A percentile compares a stretch with the other conserved stretches of the same genome.
Evolutionary conservation across 2,113 vertebrate genomes (phyloP).

Genomic region (Anoura caudifer): DNA sequence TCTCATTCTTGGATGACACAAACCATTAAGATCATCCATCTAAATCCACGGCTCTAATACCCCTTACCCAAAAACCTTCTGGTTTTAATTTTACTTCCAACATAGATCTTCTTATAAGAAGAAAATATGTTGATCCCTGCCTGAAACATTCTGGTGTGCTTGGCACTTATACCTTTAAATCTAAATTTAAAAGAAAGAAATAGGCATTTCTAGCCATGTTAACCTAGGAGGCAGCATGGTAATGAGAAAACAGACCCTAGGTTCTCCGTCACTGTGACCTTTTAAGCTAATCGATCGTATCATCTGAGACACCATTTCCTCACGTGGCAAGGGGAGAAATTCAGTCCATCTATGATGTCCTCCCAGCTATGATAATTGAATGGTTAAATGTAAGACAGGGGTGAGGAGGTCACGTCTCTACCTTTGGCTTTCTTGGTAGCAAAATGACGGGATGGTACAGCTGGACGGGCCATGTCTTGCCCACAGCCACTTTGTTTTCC

Average conservation of each 20-base stretch:
- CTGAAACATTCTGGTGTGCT: constrained; percentile 16
- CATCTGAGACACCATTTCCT: not conserved
- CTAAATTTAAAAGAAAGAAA: constrained; percentile 43
- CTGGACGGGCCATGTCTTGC: not conserved
- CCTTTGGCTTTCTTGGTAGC: constrained; percentile 94
- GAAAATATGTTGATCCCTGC: constrained; percentile 2
- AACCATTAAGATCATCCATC: constrained; percentile 75
- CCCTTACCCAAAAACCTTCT: constrained; percentile 50
- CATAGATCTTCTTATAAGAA: constrained; percentile 24
- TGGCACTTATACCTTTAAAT: constrained; percentile 29
- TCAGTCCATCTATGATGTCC: not conserved
- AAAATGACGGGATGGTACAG: constrained; percentile 80
- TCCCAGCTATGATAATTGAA: not conserved
- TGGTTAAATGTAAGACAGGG: not conserved
- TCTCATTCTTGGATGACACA: constrained; percentile 71
- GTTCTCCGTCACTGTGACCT: not conserved
- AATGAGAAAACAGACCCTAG: constrained; percentile 8
- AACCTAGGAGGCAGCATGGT: not conserved
- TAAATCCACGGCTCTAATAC: constrained; percentile 44
- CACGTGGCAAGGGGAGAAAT: not conserved
- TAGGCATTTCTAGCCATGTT: constrained; percentile 2
- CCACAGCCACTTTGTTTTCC: constrained; percentile 38
- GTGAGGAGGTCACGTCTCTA: not conserved
- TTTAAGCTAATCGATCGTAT: not conserved
- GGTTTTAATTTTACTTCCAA: constrained; percentile 66